phyloP scores from a whole-genome alignment of 1,140 invertebrate species.

The Procambarus clarkii region DNA sequence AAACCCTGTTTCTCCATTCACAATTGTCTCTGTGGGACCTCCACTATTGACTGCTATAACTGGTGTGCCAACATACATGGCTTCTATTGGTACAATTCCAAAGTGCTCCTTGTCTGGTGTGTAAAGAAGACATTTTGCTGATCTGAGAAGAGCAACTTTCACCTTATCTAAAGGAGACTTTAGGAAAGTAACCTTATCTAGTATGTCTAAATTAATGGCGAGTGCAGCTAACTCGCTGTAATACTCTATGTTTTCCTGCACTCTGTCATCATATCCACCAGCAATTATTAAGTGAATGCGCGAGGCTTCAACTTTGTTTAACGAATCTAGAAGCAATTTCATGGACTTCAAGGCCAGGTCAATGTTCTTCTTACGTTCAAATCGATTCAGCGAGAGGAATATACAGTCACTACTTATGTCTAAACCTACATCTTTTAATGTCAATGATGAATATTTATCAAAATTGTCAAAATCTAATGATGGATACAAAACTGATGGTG shows the following conservation, averaged over 20 bases:
- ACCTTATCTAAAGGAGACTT: constrained; percentile 90
- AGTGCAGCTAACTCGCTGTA: constrained; percentile 85
- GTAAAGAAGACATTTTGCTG: constrained; percentile 90
- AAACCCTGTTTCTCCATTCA: constrained; percentile 92
- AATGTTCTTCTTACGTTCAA: constrained; percentile 97
- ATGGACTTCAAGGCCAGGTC: constrained; percentile 89
- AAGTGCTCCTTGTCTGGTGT: constrained; percentile 99
- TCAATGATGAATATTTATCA: constrained; percentile 75
- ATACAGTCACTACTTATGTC: constrained; percentile 26
- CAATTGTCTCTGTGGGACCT: constrained; percentile 95
- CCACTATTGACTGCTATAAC: constrained; percentile 97
- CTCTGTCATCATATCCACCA: constrained; percentile 95
- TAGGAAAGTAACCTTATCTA: constrained; percentile 87
- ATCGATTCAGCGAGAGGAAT: constrained; percentile 97
- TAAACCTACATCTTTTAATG: constrained; percentile 48
- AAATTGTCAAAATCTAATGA: constrained; percentile 90
- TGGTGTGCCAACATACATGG: constrained; percentile 95
- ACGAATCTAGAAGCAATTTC: constrained; percentile 78
- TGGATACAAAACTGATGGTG: constrained; percentile 92
- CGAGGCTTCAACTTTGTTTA: not conserved
- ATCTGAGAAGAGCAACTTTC: constrained; percentile 87
- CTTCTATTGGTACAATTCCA: constrained; percentile 99
- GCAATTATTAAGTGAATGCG: constrained; percentile 91
- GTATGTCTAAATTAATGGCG: constrained; percentile 82
- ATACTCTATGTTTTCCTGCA: constrained; percentile 93